Evolutionary conservation across 2,113 vertebrate genomes (phyloP), one percentile per base, ranked within the genome.

Genomic region (Bombycilla garrulus): DNA sequence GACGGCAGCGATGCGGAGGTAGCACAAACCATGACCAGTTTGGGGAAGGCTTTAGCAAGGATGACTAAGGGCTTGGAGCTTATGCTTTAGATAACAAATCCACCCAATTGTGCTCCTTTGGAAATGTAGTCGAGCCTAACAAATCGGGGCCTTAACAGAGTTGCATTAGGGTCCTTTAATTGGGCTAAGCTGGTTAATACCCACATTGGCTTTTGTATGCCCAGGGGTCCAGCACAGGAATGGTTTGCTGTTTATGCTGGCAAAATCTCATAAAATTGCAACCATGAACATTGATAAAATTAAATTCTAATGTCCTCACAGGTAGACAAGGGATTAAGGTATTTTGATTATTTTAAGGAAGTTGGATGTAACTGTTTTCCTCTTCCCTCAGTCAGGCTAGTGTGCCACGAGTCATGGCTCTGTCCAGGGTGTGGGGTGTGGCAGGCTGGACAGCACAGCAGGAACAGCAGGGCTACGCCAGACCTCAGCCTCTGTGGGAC

Each of bases 121-220:
- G 78, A 87, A 88, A 88, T 29, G 58, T 90, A 78, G 94, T 92
- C 92, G 77, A 91, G 96, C 93, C 90, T 87, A 87, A 93, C 91
- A 95, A 92, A 83, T 94, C 66, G 17, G 92, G 60, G 67, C 77
- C 94, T 90, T 87, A 45, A 44, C 58, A 64, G 58, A 47, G 38
- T 57, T 95, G 74, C 45, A 23, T 95, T 85, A 93, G 92, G 83
- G 78, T 91, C 74, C 44, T 88, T 94, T 96, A 97, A 97, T 97
- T 97, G 95, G 95, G 67, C 94, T 97, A 97, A 97, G 92, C 91
- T 94, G 82, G 87, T 95, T 97, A 97, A 97, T 94, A 87, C 70
- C 58, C 51, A 29, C 21, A 12, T 8, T 86, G 88, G 67, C n/a
- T 70, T 76, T 86, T 56, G 38, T 76, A 29, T 47, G 42, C 90